Percentiles rank a stretch among this genome's conserved stretches.
Conservation (phyloP, 2,797 vertebrate genomes). For the Protosalanx chinensis region DNA sequence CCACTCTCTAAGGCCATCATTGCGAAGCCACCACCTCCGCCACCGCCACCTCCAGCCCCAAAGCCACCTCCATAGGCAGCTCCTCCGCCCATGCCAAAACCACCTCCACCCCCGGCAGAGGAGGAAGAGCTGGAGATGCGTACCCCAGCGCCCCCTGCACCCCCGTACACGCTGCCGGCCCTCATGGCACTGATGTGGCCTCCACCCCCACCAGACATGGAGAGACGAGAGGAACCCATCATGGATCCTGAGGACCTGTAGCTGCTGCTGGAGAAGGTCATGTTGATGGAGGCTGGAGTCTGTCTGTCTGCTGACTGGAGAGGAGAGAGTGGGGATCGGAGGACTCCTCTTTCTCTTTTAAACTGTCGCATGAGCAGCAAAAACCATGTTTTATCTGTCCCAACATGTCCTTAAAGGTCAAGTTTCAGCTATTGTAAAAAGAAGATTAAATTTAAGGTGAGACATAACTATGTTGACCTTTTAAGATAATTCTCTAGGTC, state of each 20-base stretch:
- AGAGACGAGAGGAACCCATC: conserved; percentile 24
- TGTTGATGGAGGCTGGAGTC: conserved; percentile 1
- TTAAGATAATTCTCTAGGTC: too few species aligned
- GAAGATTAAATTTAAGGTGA: too few species aligned
- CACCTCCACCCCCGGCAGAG: conserved; percentile 9
- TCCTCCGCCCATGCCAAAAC: conserved; percentile 20
- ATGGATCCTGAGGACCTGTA: background rate
- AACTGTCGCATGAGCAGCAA: background rate
- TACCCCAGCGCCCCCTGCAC: conserved; percentile 58
- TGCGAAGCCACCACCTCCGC: background rate
- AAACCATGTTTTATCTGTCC: too few species aligned
- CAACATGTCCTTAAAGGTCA: too few species aligned
- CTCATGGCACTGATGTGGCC: conserved; percentile 26
- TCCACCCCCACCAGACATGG: conserved; percentile 19
- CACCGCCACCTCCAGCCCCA: conserved; percentile 42
- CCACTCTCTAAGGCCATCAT: conserved; percentile 23
- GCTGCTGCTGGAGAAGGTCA: conserved; percentile 16
- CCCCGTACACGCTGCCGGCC: conserved; percentile 66
- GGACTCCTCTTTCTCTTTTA: background rate
- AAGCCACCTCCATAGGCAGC: conserved; percentile 66
- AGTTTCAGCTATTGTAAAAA: too few species aligned
- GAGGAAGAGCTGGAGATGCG: conserved; percentile 38
- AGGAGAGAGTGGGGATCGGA: background rate
- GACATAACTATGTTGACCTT: too few species aligned
- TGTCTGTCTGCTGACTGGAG: background rate